Percentiles rank a stretch among this genome's conserved stretches.
phyloP scores from a whole-genome alignment of 2,113 vertebrate genomes.

The Amblyopsis rosae region DNA sequence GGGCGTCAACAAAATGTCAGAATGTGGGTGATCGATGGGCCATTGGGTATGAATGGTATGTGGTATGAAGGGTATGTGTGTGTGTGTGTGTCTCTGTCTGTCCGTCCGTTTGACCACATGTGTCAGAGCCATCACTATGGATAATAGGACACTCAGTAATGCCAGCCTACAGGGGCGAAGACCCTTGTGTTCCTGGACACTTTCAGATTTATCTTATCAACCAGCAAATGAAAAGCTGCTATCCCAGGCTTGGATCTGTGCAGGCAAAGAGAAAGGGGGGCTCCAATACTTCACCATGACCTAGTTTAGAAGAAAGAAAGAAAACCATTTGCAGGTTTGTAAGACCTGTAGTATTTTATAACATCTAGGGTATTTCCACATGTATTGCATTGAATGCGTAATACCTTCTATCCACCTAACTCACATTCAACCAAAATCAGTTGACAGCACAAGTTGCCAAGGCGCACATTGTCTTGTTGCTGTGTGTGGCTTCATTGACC shows the following conservation, averaged over 20 bases:
- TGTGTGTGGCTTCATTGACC: no score
- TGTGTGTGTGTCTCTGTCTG: constrained; percentile 51
- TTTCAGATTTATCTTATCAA: constrained; percentile 66
- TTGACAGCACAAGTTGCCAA: no score
- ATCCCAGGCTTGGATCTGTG: constrained; percentile 51
- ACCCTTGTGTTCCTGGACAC: constrained; percentile 68
- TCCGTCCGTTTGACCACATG: constrained; percentile 35
- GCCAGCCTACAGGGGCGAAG: constrained; percentile 67
- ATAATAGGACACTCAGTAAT: constrained; percentile 71
- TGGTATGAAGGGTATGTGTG: constrained; percentile 27
- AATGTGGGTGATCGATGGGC: neutral
- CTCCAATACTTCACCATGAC: neutral
- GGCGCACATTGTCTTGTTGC: no score
- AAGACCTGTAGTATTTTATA: no score
- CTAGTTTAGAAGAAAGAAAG: neutral
- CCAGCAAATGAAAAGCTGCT: constrained; percentile 70
- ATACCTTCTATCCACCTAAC: no score
- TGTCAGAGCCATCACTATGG: constrained; percentile 60
- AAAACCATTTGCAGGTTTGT: no score
- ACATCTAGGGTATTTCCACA: no score
- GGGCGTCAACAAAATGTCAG: neutral
- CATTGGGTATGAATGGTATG: neutral
- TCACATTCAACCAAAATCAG: no score
- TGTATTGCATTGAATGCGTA: no score
- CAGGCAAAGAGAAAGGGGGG: constrained; percentile 19